Conservation (phyloP, 92 coral and sea anemone species). For the Siderastrea siderea region DNA sequence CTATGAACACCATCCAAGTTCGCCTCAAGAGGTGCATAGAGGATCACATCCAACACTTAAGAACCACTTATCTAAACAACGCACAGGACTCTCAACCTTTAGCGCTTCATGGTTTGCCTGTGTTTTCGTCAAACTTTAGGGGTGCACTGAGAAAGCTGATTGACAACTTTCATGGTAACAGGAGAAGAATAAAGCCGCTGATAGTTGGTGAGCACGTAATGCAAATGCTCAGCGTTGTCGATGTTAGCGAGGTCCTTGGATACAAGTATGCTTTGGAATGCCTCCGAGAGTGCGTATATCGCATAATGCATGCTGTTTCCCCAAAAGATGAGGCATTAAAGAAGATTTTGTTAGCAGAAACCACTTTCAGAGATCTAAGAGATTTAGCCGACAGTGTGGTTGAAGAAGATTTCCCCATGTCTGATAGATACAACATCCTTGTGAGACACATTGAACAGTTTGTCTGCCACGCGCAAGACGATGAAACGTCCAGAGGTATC, state of each 20-base stretch:
- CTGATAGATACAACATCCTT: slow-evolving; percentile 69
- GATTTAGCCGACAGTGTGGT: background rate
- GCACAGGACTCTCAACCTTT: slow-evolving; percentile 14
- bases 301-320: slow-evolving; percentile 64
- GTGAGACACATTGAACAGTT: slow-evolving; percentile 61
- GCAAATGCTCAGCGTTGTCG: slow-evolving; percentile 86
- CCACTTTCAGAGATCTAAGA: background rate
- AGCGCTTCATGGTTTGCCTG: slow-evolving; percentile 60
- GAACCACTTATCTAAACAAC: slow-evolving; percentile 20
- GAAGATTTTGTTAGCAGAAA: background rate
- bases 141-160: slow-evolving; percentile 84
- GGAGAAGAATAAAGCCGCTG: slow-evolving; percentile 49
- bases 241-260: slow-evolving; percentile 82
- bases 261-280: slow-evolving; percentile 66
- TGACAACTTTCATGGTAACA: slow-evolving; percentile 75
- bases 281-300: slow-evolving; percentile 72
- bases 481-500: slow-evolving; percentile 82
- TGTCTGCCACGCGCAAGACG: slow-evolving; percentile 46
- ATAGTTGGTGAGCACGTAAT: slow-evolving; percentile 90
- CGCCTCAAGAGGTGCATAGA: slow-evolving; percentile 33
- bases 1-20: slow-evolving; percentile 45
- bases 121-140: slow-evolving; percentile 77
- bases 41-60: slow-evolving; percentile 36
- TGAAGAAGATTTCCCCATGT: background rate
- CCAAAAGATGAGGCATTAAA: slow-evolving; percentile 76